phyloP scores from a whole-genome alignment of 2,113 vertebrate species.

The Cynopterus brachyotis region DNA sequence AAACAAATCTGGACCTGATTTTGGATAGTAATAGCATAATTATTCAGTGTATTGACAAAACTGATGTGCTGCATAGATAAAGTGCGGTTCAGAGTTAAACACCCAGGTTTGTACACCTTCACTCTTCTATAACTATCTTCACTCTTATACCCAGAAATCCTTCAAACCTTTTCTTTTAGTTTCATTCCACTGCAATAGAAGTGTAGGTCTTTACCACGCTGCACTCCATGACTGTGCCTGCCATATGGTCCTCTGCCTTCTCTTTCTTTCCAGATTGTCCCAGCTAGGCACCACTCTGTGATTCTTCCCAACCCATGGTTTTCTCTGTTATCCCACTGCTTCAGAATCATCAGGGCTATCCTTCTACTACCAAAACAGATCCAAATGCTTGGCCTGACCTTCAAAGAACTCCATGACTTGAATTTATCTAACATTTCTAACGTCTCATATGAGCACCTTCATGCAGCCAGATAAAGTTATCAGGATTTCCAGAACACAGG shows the following conservation, averaged over 20 bases:
- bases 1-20: background rate
- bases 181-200: fast-evolving
- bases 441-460: background rate
- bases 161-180: background rate
- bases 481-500: background rate
- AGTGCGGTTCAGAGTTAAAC: background rate
- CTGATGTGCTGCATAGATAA: background rate
- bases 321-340: background rate
- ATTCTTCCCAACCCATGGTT: background rate
- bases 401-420: background rate
- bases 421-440: background rate
- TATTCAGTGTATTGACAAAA: background rate
- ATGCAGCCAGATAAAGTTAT: background rate
- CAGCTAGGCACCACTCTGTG: too few species aligned
- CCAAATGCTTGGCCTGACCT: background rate
- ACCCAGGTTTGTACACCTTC: background rate
- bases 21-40: background rate
- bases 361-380: background rate
- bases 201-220: background rate
- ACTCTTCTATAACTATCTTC: background rate
- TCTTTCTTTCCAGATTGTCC: background rate
- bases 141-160: fast-evolving
- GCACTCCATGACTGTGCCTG: too few species aligned
- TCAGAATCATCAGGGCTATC: background rate
- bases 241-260: background rate